phyloP scores from a whole-genome alignment of 2,797 vertebrate species.

The Chelonia mydas region DNA sequence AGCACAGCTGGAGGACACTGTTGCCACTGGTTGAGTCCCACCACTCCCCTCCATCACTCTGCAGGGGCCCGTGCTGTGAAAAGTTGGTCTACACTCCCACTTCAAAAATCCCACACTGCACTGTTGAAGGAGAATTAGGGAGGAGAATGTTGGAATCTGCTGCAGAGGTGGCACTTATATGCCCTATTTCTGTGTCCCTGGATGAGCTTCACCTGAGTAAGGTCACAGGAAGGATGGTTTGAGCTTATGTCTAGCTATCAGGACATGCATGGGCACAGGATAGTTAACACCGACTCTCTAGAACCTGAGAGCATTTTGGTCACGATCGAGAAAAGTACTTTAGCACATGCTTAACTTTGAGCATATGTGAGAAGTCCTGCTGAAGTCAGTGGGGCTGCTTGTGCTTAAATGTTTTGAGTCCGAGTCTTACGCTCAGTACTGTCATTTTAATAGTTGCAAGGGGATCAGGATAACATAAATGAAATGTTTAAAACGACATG shows the following conservation, averaged over 20 bases:
- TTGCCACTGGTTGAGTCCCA: slow-evolving; percentile 1
- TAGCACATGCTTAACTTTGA: not conserved
- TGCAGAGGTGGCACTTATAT: not conserved
- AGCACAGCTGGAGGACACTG: not conserved
- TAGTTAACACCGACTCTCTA: not conserved
- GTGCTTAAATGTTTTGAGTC: not conserved
- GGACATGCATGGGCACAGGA: rapidly evolving
- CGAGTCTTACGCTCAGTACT: not conserved
- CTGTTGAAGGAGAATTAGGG: not conserved
- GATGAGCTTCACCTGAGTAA: not conserved
- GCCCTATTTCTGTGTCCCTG: not conserved
- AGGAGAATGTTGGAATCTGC: not conserved
- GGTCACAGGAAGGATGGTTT: not conserved
- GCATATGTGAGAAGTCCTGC: not conserved
- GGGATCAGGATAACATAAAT: not conserved
- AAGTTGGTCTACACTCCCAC: not conserved
- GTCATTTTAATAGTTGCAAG: not conserved
- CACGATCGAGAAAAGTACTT: not conserved
- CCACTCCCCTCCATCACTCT: not conserved
- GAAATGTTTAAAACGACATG: not conserved
- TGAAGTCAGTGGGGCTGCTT: not conserved
- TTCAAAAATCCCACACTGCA: not conserved
- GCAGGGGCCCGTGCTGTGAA: not conserved
- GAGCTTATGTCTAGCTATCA: rapidly evolving
- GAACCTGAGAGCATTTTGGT: not conserved